Base-by-base conservation (phyloP, 2,797 vertebrate genomes). In the Sebastes baramenuke region DNA sequence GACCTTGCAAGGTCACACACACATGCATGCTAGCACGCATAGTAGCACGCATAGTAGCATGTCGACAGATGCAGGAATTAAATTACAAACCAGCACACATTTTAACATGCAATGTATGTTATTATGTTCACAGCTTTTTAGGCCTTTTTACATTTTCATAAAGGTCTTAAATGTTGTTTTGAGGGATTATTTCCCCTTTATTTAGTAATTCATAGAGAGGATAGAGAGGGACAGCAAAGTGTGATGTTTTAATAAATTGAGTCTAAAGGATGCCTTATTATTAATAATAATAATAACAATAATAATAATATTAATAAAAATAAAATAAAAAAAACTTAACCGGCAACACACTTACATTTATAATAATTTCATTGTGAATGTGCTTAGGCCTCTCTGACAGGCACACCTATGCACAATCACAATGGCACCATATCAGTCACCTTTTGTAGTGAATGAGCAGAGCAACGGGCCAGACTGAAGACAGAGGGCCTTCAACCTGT, bases 1-100 rank as follows among this genome's bases (percentile, higher is more conserved):
- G 78, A 86, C 89, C 87, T 88, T 86, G 54, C 80, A 89, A 92
- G 79, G 87, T 90, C 80, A 75, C 66, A 75, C 67, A 70, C n/a
- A 66, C 54, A 64, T 8, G 42, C 71, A 69, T 14, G 42, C 5
- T 38, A 38, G 36, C 38, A 60, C 4, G 18, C 59, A 62, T 4
- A 7, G 4, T 12, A 22, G 8, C 38, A 25, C 36, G 54, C 8
- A 58, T 46, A 34, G 36, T 24, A 55, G 59, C 38, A 55, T 49
- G 42, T 58, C 22, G 61, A 56, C 58, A 52, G 52, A 76, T 75
- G 56, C 64, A 64, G 64, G 36, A 71, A 34, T 67, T 5, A 20
- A 5, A 58, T 42, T 27, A 66, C 38, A 74, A 13, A 74, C 10
- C 1, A 42, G 36, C 22, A 60, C n/a, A 59, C 14, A 65, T 32